Evolutionary conservation across 2,113 vertebrate species (phyloP), one percentile per base, ranked within the genome.

Genomic region (Bubo bubo): DNA sequence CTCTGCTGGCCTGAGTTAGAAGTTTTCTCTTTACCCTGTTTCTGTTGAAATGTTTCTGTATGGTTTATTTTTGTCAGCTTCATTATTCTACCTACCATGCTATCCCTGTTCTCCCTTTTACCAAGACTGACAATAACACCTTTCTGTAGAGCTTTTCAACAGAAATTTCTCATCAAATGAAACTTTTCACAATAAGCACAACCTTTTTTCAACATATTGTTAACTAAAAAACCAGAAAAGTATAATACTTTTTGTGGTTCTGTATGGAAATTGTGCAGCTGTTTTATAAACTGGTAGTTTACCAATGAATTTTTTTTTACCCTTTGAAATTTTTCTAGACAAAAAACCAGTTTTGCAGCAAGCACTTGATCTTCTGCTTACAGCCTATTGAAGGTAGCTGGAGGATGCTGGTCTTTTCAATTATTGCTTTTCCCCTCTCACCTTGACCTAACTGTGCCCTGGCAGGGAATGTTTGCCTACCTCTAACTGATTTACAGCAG

Each of bases 401-500:
- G 17, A 76, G 62, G 81, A 95, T 0, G 0, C 70, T 63, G 49
- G 49, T 79, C 77, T 86, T 95, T 94, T 94, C 91, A 95, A 93
- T 95, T 96, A 97, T 71, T 95, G 67, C 81, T 94, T 96, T 96
- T 97, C 93, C 67, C 73, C 52, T 85, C 91, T 97, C 94, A 97
- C 96, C 96, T 95, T 97, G 96, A 97, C 91, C 95, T 95, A 86
- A 88, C 79, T 52, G 50, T 96, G 94, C 91, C 84, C 91, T 88
- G 47, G 77, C 75, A 90, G 87, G 59, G 95, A 96, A 96, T 95
- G 94, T 96, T 97, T 97, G 94, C 85, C 91, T 97, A 94, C 91
- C 85, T 95, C 94, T 90, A 89, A 96, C 94, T 96, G 94, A 97
- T 96, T 93, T 97, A 94, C 81, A 91, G 95, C 96, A 97, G 93